Percentiles rank a stretch among this genome's conserved stretches.
Evolutionary conservation across 2,113 vertebrate species (phyloP).

Genomic region (Mormyrus lacerda): DNA sequence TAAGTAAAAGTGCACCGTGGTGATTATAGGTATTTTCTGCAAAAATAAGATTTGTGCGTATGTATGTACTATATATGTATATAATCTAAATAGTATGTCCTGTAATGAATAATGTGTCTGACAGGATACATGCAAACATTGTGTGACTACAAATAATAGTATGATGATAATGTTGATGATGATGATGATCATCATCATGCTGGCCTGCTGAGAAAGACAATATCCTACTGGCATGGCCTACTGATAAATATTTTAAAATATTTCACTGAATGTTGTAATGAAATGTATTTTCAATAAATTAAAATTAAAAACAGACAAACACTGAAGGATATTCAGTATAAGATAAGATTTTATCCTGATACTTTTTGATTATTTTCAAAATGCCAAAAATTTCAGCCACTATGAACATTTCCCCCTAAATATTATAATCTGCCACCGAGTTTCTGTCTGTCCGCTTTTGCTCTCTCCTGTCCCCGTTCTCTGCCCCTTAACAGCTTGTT

Average conservation of each 20-base stretch:
- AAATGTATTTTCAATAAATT: not conserved
- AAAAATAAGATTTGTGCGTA: not conserved
- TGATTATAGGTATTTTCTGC: not conserved
- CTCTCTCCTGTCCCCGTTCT: not conserved
- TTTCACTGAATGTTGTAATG: not conserved
- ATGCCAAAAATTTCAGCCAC: not conserved
- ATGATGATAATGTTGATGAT: not conserved
- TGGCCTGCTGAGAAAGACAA: not conserved
- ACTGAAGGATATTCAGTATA: no score
- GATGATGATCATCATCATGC: not conserved
- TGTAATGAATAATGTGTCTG: not conserved
- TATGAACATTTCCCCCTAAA: not conserved
- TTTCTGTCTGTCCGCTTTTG: not conserved
- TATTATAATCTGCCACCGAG: not conserved
- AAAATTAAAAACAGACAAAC: not conserved
- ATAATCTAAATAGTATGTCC: not conserved
- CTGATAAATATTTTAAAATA: not conserved
- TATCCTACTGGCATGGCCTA: not conserved
- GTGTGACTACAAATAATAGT: not conserved
- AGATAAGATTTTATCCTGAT: not conserved
- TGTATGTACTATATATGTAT: not conserved
- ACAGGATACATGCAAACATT: not conserved
- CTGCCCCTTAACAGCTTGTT: slow-evolving; percentile 1
- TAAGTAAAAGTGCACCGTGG: not conserved
- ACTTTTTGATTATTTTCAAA: not conserved